Base-by-base conservation (phyloP, 2,888 invertebrate genomes). In the Cheilosia vernalis region DNA sequence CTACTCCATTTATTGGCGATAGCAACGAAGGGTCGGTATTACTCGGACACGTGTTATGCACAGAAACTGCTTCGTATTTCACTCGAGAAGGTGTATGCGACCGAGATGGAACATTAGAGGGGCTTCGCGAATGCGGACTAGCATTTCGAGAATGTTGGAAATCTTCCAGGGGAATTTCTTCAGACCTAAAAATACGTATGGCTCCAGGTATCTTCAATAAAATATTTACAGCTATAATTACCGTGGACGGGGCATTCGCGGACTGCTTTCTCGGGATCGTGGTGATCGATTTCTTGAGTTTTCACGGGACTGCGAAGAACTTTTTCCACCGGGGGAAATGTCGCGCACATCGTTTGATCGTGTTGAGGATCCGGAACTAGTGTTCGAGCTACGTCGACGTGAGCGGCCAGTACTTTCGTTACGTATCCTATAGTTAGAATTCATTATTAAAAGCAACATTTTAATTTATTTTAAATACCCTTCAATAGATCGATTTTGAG, bases 151-250 rank as follows among this genome's bases (percentile, higher is more conserved):
- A 93, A 82, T 94, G 93, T 86, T 94, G 94, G 89, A 97, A 96
- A 87, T 96, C 95, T 89, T 96, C 97, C 51, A 97, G 91, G 0
- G 97, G 97, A 56, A 97, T 97, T 88, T 97, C 96, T 89, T 96
- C 95, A 27, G 95, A 96, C 24, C 92, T 92, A 55, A 5, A 87
- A 72, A 40, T 15, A 21, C 1, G 6, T n/a, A 27, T 13, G 10
- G 5, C 2, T 21, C 4, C 4, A 24, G 9, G 1, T 6, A 51
- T 4, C 13, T 13, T 21, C 15, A 3, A 13, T 1, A 58, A 58
- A 10, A 5, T 2, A 1, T 33, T 3, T 51, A 13, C 0, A 47
- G 6, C 42, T 33, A 27, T 44, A 56, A 0, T 58, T 82, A 92
- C 77, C 96, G 93, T 0, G 96, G 95, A 47, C 96, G 93, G 0